These are phyloP conservation scores for Dugesia japonica DNA, from an alignment of 2,888 invertebrate genomes.

Conservation along the genomic window DNA sequence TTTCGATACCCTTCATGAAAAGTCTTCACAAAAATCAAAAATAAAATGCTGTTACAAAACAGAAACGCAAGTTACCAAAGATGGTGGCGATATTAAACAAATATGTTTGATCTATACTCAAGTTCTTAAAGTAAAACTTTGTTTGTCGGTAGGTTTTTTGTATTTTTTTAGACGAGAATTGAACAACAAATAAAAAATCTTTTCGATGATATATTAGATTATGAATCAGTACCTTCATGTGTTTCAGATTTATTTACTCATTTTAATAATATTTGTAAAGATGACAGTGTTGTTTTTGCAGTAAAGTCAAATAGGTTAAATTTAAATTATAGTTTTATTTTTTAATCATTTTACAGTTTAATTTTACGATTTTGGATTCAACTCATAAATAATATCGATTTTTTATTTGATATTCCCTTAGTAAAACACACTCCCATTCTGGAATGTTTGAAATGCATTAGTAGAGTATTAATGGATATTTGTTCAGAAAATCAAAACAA, in stretches of 20 bases:
- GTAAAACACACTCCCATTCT: not conserved
- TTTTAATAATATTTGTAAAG: slow-evolving; percentile 20
- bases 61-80: not conserved
- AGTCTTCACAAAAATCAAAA: not conserved
- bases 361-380: not conserved
- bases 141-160: too few species aligned
- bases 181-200: not conserved
- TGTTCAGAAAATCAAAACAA: slow-evolving; percentile 3
- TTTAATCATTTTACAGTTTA: not conserved
- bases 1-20: not conserved
- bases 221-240: not conserved
- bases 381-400: not conserved
- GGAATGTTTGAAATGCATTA: slow-evolving; percentile 1
- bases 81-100: not conserved
- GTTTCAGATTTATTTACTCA: not conserved
- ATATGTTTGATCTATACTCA: not conserved
- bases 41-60: not conserved
- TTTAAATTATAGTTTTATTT: not conserved
- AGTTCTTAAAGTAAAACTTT: not conserved
- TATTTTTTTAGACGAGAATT: not conserved
- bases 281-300: slow-evolving; percentile 1
- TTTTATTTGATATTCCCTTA: slow-evolving; percentile 5
- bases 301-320: not conserved
- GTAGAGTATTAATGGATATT: not conserved
- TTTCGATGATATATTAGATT: not conserved